Conservation (phyloP, 2,888 invertebrate species). For the Seladonia tumulorum region DNA sequence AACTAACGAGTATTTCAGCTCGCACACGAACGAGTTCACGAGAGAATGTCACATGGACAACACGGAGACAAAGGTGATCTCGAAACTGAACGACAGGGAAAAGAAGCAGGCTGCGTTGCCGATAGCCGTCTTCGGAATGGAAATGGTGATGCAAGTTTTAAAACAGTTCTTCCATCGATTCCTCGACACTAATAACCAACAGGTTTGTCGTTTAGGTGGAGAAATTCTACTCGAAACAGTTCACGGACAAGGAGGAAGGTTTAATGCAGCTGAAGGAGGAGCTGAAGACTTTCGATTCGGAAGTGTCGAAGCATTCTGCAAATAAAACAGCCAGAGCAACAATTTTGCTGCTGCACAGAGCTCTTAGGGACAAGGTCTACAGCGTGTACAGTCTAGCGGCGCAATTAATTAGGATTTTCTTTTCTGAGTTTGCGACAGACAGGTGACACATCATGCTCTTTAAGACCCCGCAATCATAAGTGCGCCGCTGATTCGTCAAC, state of each 20-base stretch:
- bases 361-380: slow-evolving; percentile 94
- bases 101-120: slow-evolving; percentile 95
- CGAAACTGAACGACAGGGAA: slow-evolving; percentile 91
- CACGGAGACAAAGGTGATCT: slow-evolving; percentile 85
- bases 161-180: not conserved
- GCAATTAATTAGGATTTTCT: slow-evolving; percentile 91
- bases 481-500: not conserved
- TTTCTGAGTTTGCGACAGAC: slow-evolving; percentile 93
- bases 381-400: slow-evolving; percentile 94
- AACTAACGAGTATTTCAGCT: slow-evolving; percentile 85
- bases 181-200: not conserved
- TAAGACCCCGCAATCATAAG: not conserved
- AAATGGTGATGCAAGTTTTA: slow-evolving; percentile 87
- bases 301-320: slow-evolving; percentile 85
- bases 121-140: slow-evolving; percentile 95
- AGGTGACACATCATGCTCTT: slow-evolving; percentile 84
- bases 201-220: slow-evolving; percentile 87
- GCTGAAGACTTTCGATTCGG: slow-evolving; percentile 84
- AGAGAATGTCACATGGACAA: slow-evolving; percentile 88
- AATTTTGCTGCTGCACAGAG: slow-evolving; percentile 91
- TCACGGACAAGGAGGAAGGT: slow-evolving; percentile 95
- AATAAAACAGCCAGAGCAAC: slow-evolving; percentile 94
- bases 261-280: slow-evolving; percentile 89
- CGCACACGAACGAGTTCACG: slow-evolving; percentile 93
- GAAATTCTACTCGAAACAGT: slow-evolving; percentile 95